Conservation (phyloP, 1,140 invertebrate genomes). For the Hycleus phaleratus region DNA sequence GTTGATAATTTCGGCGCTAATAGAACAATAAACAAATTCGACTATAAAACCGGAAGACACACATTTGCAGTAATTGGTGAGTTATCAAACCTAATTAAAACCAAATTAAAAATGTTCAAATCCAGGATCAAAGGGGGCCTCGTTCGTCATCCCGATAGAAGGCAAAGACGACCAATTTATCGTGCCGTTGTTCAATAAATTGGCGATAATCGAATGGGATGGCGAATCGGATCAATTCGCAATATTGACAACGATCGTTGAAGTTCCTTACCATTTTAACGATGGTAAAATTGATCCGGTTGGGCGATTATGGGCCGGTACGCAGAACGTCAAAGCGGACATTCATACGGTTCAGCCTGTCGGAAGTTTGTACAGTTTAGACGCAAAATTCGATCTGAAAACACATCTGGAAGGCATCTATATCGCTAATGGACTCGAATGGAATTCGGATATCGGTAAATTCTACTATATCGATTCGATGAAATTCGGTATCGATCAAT, state of each 20-base stretch:
- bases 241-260: slow-evolving; percentile 46
- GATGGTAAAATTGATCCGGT: slow-evolving; percentile 75
- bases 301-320: slow-evolving; percentile 58
- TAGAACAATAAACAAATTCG: slow-evolving; percentile 40
- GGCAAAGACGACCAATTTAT: slow-evolving; percentile 52
- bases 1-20: slow-evolving; percentile 50
- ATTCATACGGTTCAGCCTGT: slow-evolving; percentile 8
- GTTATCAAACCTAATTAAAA: not conserved
- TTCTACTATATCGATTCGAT: slow-evolving; percentile 71
- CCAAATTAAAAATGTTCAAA: no score
- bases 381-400: slow-evolving; percentile 13
- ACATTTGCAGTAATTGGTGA: slow-evolving; percentile 20
- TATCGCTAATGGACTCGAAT: slow-evolving; percentile 74
- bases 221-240: slow-evolving; percentile 33
- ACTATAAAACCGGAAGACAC: slow-evolving; percentile 15
- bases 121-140: slow-evolving; percentile 38
- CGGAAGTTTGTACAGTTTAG: slow-evolving; percentile 24
- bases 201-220: slow-evolving; percentile 59
- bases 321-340: slow-evolving; percentile 14
- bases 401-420: slow-evolving; percentile 44
- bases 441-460: slow-evolving; percentile 56
- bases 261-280: slow-evolving; percentile 46
- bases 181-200: slow-evolving; percentile 49
- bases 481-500: slow-evolving; percentile 56
- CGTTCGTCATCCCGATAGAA: slow-evolving; percentile 56